A percentile compares a stretch with the other conserved stretches of the same genome.
phyloP scores from a whole-genome alignment of 2,113 vertebrate genomes.

The Steatornis caripensis region DNA sequence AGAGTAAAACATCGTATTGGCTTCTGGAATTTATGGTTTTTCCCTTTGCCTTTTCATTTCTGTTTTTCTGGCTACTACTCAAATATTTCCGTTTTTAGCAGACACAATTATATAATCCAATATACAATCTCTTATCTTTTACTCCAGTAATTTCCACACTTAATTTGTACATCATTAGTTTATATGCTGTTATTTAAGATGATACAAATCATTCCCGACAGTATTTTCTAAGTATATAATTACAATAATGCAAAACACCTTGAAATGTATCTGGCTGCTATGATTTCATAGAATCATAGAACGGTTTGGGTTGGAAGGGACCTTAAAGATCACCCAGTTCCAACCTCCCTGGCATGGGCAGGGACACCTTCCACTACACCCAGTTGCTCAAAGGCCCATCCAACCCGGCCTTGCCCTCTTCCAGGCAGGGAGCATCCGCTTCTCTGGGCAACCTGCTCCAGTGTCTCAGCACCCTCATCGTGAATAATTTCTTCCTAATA shows the following conservation, averaged over 20 bases:
- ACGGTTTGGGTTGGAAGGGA: too few relatives aligned
- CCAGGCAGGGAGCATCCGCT: too few relatives aligned
- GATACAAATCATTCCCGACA: background rate
- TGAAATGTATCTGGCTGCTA: background rate
- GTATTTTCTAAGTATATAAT: background rate
- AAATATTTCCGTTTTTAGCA: background rate
- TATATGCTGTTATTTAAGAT: background rate
- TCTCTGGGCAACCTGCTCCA: too few relatives aligned
- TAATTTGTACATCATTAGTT: background rate
- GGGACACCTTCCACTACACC: too few relatives aligned
- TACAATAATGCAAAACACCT: background rate
- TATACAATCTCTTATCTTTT: background rate
- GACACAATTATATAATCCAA: background rate
- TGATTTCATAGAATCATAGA: too few relatives aligned
- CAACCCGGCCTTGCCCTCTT: too few relatives aligned
- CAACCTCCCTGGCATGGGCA: too few relatives aligned
- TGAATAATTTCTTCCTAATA: too few relatives aligned
- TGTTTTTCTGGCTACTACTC: background rate
- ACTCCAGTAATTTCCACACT: background rate
- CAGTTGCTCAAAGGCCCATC: too few relatives aligned
- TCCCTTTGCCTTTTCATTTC: background rate
- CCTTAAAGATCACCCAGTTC: too few relatives aligned
- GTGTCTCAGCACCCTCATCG: too few relatives aligned
- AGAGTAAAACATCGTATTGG: background rate
- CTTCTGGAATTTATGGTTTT: background rate